These are phyloP conservation scores for Halcyon smyrnensis DNA, from an alignment of 2,797 vertebrate species.

Conservation along the genomic window DNA sequence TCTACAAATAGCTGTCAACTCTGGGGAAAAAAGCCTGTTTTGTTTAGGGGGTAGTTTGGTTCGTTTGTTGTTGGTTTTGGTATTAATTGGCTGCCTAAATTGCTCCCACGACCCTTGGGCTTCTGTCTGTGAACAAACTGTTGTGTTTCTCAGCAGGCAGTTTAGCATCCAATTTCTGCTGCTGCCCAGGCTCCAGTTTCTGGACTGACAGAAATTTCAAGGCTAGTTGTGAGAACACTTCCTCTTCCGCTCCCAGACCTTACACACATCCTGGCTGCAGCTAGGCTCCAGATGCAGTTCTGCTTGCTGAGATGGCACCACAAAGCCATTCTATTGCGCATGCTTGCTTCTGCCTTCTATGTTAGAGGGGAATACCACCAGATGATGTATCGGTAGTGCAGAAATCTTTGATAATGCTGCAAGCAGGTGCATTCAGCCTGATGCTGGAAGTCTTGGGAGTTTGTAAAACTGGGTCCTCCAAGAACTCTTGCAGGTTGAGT, in stretches of 20 bases:
- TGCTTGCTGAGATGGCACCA: not conserved
- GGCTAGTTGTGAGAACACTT: not conserved
- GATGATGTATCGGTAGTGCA: fast-evolving
- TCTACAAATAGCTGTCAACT: not conserved
- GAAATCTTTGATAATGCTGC: not conserved
- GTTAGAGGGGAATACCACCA: not conserved
- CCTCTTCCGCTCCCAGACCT: fast-evolving
- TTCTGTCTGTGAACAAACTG: not conserved
- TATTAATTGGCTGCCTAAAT: not conserved
- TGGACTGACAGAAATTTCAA: not conserved
- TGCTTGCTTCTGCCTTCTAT: not conserved
- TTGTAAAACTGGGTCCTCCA: not conserved
- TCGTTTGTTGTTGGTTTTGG: not conserved
- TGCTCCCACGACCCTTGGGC: not conserved
- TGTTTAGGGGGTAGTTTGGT: not conserved
- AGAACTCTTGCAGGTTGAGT: not conserved
- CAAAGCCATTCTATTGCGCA: too few relatives aligned
- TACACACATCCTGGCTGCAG: fast-evolving
- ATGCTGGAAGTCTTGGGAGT: not conserved
- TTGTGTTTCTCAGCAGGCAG: not conserved
- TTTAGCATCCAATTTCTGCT: not conserved
- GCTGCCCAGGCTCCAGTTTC: not conserved
- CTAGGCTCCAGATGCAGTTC: not conserved
- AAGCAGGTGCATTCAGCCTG: not conserved
- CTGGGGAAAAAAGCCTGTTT: fast-evolving